Base-by-base conservation (phyloP, 2,113 vertebrate species). In the Poecilia latipinna region DNA sequence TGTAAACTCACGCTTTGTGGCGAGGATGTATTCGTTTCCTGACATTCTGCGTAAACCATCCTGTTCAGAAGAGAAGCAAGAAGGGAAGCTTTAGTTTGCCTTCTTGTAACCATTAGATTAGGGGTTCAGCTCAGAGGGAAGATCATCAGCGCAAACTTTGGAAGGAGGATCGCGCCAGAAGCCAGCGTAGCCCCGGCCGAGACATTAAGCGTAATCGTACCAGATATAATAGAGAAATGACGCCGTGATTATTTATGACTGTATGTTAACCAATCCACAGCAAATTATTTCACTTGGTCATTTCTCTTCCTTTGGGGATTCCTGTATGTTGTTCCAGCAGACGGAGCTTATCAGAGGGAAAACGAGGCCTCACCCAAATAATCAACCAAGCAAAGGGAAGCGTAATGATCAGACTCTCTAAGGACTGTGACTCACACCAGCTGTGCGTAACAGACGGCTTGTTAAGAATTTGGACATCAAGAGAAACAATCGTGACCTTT, bases 11-110 rank as follows among this genome's bases (percentile, higher is more conserved):
- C 98, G 95, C 93, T 98, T 98, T 77, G 96, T 91, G 79, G 97
- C 90, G 72, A 98, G 90, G 87, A 96, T 94, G 91, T 97, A 97
- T 78, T 99, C 97, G 0, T 97, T 98, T 90, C 97, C 97, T 54
- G 97, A 97, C 81, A 97, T 89, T 93, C 96, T 97, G 90, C 97
- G 95, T 74, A 98, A 93, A 62, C 97, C 97, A 82, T 98, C 97
- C 98, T 99, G 92, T 88, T 31, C 67, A 66, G 61, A 72, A 29
- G 51, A 67, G 60, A 68, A 17, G 72, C 68, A 62, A 37, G 24
- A 64, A 48, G 24, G 19, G 44, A 65, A 13, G 44, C 72, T 85
- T 68, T 44, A 39, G 70, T 28, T 28, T 51, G 72, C 29, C 28
- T 68, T 39, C 73, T 8, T 77, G 19, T 48, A 72, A 72, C 1